A percentile compares a stretch with the other conserved stretches of the same genome.
Conservation (phyloP, 2,888 invertebrate genomes). For the Drosophila cognata region DNA sequence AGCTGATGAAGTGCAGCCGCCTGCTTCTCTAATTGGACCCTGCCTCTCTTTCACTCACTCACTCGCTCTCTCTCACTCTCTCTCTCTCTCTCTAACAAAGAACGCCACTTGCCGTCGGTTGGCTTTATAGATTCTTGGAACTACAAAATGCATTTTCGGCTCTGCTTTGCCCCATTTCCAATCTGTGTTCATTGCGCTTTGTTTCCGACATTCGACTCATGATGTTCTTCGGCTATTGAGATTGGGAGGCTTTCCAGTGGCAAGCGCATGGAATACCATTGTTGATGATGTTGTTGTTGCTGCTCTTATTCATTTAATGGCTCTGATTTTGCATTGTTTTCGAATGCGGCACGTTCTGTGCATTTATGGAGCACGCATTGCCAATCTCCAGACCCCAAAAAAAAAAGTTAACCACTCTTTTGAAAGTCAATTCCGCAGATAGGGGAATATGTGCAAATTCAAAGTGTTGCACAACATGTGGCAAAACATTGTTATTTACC, state of each 20-base stretch:
- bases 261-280: conserved; percentile 21
- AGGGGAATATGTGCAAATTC: conserved; percentile 4
- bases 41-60: not conserved
- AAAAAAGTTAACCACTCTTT: conserved; percentile 15
- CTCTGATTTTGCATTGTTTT: conserved; percentile 67
- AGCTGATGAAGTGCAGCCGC: conserved; percentile 52
- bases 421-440: conserved; percentile 5
- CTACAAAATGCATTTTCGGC: conserved; percentile 39
- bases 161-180: conserved; percentile 40
- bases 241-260: conserved; percentile 21
- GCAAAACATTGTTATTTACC: conserved; percentile 6
- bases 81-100: not conserved
- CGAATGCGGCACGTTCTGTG: conserved; percentile 67
- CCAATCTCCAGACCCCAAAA: conserved; percentile 21
- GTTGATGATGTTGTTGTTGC: conserved; percentile 17
- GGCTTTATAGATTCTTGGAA: conserved; percentile 56
- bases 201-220: conserved; percentile 39
- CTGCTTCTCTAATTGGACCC: conserved; percentile 48
- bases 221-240: conserved; percentile 17
- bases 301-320: conserved; percentile 15
- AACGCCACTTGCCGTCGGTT: conserved; percentile 26
- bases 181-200: conserved; percentile 40
- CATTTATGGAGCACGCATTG: conserved; percentile 68
- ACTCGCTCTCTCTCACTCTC: not conserved
- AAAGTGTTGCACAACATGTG: conserved; percentile 9